Conservation (phyloP, 2,797 vertebrate genomes). For the Syndactyla subalaris region DNA sequence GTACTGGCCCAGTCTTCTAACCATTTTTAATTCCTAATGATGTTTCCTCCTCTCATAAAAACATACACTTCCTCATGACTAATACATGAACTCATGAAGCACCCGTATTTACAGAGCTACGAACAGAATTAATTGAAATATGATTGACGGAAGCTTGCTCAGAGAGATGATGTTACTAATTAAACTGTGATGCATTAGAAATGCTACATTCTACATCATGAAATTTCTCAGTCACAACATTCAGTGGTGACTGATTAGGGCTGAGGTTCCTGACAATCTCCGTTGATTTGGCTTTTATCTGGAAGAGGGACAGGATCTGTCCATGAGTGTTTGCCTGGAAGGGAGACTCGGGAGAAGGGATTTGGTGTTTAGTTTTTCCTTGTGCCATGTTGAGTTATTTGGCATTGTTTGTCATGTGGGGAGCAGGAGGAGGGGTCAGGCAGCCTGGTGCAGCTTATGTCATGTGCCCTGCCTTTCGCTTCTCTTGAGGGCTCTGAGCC, state of each 20-base stretch:
- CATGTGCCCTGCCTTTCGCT: not conserved
- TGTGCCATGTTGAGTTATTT: not conserved
- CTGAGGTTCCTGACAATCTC: not conserved
- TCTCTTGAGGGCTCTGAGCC: not conserved
- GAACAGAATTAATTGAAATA: conserved; percentile 26
- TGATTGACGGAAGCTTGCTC: conserved; percentile 40
- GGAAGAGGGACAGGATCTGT: not conserved
- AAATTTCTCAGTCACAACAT: not conserved
- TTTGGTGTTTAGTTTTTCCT: not conserved
- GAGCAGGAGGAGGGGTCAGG: not conserved
- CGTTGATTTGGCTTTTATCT: not conserved
- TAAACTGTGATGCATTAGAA: conserved; percentile 52
- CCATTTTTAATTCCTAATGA: not conserved
- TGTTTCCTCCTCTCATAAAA: not conserved
- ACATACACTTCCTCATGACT: not conserved
- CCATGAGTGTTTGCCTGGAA: not conserved
- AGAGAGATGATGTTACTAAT: conserved; percentile 61
- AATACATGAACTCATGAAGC: not conserved
- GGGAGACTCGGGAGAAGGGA: not conserved
- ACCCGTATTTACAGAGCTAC: conserved; percentile 31
- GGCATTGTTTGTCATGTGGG: not conserved
- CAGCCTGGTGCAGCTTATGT: not conserved
- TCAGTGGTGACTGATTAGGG: not conserved
- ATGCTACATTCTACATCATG: conserved; percentile 34
- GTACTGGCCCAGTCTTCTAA: not conserved